phyloP scores from a whole-genome alignment of 2,888 invertebrate species.

The Auanema freiburgensis region DNA sequence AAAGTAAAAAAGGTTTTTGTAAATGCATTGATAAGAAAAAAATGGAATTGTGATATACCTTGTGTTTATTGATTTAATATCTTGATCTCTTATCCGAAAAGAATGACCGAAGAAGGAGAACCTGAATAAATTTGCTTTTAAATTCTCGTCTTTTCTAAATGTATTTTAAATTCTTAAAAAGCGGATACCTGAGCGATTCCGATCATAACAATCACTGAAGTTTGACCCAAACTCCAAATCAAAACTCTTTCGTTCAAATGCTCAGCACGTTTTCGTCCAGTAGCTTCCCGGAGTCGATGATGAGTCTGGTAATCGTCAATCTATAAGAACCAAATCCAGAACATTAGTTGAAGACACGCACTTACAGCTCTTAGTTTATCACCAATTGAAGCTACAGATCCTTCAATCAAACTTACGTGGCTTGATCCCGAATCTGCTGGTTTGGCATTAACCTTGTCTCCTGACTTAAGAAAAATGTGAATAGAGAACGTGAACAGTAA shows the following conservation, averaged over 20 bases:
- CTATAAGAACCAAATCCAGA: slow-evolving; percentile 70
- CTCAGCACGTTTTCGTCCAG: slow-evolving; percentile 91
- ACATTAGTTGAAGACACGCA: neutral
- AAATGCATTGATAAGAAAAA: neutral
- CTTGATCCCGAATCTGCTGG: slow-evolving; percentile 36
- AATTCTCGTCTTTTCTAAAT: neutral
- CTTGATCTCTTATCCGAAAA: slow-evolving; percentile 31
- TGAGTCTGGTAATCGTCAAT: slow-evolving; percentile 95
- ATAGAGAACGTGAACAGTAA: slow-evolving; percentile 65
- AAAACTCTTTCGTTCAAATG: slow-evolving; percentile 91
- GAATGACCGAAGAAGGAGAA: neutral
- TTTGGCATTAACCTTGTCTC: slow-evolving; percentile 31
- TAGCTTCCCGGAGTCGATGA: slow-evolving; percentile 89
- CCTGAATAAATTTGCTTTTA: slow-evolving; percentile 11
- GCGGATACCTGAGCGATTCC: slow-evolving; percentile 82
- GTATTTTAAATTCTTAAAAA: neutral
- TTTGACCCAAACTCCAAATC: slow-evolving; percentile 89
- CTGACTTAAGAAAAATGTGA: slow-evolving; percentile 17
- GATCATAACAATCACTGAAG: slow-evolving; percentile 80
- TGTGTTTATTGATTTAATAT: neutral
- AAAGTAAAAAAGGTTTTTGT: neutral
- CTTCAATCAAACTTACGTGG: slow-evolving; percentile 54
- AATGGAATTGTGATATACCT: neutral
- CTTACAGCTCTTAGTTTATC: slow-evolving; percentile 55
- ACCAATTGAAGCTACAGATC: slow-evolving; percentile 53